phyloP scores from a whole-genome alignment of 1,140 invertebrate genomes.

The Metopolophium dirhodum region DNA sequence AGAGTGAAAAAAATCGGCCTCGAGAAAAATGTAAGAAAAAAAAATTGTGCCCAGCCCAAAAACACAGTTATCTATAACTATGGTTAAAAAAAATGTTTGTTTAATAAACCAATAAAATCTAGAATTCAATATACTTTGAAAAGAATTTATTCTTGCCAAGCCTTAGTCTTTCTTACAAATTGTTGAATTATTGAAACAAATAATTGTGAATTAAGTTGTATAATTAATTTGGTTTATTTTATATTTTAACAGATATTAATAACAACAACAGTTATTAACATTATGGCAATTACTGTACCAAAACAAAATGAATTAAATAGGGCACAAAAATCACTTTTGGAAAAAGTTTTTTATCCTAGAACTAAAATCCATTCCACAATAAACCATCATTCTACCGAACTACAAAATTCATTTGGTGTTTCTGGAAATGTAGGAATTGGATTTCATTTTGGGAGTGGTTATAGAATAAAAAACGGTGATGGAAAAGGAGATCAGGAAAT shows the following conservation, averaged over 20 bases:
- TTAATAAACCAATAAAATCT: background rate
- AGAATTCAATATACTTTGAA: background rate
- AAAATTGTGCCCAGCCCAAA: too few species aligned
- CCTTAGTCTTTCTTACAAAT: background rate
- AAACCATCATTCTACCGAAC: background rate
- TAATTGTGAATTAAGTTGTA: background rate
- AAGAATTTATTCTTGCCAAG: background rate
- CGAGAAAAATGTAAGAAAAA: too few species aligned
- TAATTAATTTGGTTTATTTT: background rate
- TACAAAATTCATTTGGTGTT: slow-evolving; percentile 43
- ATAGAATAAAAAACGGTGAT: slow-evolving; percentile 36
- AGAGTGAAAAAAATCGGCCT: too few species aligned
- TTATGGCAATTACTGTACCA: background rate
- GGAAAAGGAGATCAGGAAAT: slow-evolving; percentile 24
- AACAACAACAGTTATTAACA: background rate
- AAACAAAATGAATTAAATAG: background rate
- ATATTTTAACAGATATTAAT: background rate
- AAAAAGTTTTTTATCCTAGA: slow-evolving; percentile 12
- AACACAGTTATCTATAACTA: too few species aligned
- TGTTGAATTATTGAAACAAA: background rate
- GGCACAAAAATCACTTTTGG: background rate
- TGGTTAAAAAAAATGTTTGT: background rate
- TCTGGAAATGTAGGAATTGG: slow-evolving; percentile 49
- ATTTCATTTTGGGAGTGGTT: slow-evolving; percentile 35
- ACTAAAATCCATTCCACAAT: background rate